A percentile compares a stretch with the other conserved stretches of the same genome.
phyloP scores from a whole-genome alignment of 2,888 invertebrate species.

The Drosophila buzzatii region DNA sequence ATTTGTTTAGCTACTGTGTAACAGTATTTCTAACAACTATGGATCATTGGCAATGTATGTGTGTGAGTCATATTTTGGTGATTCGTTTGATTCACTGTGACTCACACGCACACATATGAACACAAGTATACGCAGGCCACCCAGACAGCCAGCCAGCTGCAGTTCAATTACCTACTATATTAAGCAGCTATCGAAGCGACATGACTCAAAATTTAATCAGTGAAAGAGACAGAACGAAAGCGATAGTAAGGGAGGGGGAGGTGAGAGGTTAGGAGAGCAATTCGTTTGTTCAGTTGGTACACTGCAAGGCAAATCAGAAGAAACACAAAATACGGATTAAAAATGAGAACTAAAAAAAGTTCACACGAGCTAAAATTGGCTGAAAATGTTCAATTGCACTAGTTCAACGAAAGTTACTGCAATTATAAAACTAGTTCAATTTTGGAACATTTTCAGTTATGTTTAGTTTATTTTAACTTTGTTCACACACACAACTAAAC shows the following conservation, averaged over 20 bases:
- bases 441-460: neutral
- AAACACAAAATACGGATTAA: neutral
- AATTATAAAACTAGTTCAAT: no score
- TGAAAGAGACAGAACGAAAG: neutral
- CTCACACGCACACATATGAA: constrained; percentile 16
- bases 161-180: constrained; percentile 28
- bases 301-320: constrained; percentile 10
- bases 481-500: neutral
- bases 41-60: neutral
- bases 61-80: constrained; percentile 16
- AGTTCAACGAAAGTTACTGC: neutral
- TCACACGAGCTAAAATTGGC: neutral
- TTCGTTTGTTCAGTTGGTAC: constrained; percentile 21
- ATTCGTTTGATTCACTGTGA: constrained; percentile 36
- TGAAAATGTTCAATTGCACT: neutral
- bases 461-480: neutral
- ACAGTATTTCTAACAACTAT: constrained; percentile 7
- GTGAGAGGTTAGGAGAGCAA: neutral
- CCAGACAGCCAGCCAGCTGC: constrained; percentile 14
- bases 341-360: neutral
- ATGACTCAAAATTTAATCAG: constrained; percentile 47
- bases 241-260: neutral
- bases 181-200: constrained; percentile 20
- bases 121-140: constrained; percentile 1
- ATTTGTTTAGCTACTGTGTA: constrained; percentile 19